Conservation (phyloP, 2,888 invertebrate genomes). For the Lasioglossum morio region DNA sequence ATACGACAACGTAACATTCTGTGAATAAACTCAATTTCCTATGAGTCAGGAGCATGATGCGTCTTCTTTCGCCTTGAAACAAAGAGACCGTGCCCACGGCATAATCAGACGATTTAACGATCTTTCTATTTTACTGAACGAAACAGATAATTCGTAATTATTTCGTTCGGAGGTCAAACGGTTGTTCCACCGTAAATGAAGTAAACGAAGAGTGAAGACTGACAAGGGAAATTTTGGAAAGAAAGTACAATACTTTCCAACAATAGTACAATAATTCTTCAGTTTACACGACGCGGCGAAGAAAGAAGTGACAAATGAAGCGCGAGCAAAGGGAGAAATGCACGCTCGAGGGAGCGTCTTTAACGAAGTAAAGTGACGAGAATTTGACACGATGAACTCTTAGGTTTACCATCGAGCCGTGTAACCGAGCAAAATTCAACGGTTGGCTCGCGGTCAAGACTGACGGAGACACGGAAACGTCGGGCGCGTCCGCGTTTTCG, state of each 20-base stretch:
- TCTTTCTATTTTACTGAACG: neutral
- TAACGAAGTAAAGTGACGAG: slow-evolving; percentile 50
- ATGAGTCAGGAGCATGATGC: slow-evolving; percentile 12
- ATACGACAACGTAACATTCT: neutral
- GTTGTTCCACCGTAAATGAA: neutral
- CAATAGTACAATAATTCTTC: too few relatives aligned
- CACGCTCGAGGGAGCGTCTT: neutral
- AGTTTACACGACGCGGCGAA: neutral
- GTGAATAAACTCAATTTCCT: neutral
- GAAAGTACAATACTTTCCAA: too few relatives aligned
- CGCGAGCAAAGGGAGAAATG: neutral
- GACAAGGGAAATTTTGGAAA: neutral
- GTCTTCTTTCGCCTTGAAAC: slow-evolving; percentile 9
- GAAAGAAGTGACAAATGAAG: neutral
- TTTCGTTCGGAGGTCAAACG: neutral
- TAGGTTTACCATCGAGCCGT: slow-evolving; percentile 23
- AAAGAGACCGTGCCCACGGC: neutral
- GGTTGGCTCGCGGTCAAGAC: slow-evolving; percentile 52
- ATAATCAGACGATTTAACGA: neutral
- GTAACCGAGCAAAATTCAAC: slow-evolving; percentile 51
- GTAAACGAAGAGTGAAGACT: neutral
- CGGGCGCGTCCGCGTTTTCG: slow-evolving; percentile 8
- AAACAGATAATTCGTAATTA: neutral
- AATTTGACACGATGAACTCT: slow-evolving; percentile 60
- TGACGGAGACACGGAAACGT: slow-evolving; percentile 34